These are phyloP conservation scores for Neomonachus schauinslandi DNA, from an alignment of 2,113 vertebrate species.

Conservation along the genomic window DNA sequence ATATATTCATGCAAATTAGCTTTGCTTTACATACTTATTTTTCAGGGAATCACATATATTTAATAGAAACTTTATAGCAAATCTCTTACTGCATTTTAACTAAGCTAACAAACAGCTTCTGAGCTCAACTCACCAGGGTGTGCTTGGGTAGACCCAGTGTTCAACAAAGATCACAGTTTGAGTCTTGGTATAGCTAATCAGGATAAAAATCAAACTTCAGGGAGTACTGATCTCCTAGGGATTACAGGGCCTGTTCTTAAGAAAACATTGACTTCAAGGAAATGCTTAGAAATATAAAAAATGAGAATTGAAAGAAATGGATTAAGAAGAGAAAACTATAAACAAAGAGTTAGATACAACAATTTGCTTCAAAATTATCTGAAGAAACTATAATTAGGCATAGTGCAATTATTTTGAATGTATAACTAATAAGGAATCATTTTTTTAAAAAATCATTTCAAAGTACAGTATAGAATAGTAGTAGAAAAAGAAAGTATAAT, in stretches of 20 bases:
- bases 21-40: conserved; percentile 27
- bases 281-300: conserved; percentile 11
- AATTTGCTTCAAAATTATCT: background rate
- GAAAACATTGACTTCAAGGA: conserved; percentile 56
- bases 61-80: background rate
- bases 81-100: conserved; percentile 45
- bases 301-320: background rate
- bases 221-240: background rate
- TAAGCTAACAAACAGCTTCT: conserved; percentile 56
- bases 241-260: conserved; percentile 11
- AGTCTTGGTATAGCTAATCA: conserved; percentile 53
- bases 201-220: conserved; percentile 56
- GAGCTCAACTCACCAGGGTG: background rate
- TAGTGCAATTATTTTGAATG: background rate
- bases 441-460: background rate
- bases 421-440: background rate
- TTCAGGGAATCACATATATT: conserved; percentile 55
- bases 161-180: conserved; percentile 57
- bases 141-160: background rate
- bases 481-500: background rate
- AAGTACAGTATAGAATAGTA: background rate
- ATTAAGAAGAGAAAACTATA: background rate
- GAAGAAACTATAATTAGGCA: background rate
- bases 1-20: background rate
- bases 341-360: conserved; percentile 5